These are phyloP conservation scores for Allolobophora icterica DNA, from an alignment of 2,888 invertebrate genomes.

Conservation along the genomic window DNA sequence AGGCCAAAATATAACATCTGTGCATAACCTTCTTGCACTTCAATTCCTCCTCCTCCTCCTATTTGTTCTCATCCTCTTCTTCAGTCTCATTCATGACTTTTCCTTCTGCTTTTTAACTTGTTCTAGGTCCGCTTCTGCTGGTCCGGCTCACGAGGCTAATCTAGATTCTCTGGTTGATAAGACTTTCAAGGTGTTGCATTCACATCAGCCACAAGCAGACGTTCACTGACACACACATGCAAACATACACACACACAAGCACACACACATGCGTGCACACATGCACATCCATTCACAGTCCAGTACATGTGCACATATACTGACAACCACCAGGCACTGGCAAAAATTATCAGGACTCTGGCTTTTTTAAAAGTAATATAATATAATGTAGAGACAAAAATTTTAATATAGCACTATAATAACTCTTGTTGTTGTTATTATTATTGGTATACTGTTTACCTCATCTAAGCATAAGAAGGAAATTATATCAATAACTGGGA, in stretches of 20 bases:
- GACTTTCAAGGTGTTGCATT: neutral
- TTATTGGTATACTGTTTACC: neutral
- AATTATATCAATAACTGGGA: neutral
- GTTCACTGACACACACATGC: too few relatives aligned
- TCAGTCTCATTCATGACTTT: neutral
- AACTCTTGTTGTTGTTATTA: neutral
- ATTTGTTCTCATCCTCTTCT: neutral
- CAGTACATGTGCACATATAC: neutral
- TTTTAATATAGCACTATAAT: neutral
- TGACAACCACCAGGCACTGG: neutral
- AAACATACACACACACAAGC: neutral
- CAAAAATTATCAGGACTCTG: neutral
- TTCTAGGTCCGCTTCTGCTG: neutral
- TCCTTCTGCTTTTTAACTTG: neutral
- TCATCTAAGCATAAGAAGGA: neutral
- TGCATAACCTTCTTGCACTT: neutral
- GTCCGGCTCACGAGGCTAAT: neutral
- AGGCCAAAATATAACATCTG: neutral
- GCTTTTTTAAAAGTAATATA: neutral
- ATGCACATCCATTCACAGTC: too few relatives aligned
- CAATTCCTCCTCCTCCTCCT: slow-evolving; percentile 1
- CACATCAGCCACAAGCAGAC: slow-evolving; percentile 2
- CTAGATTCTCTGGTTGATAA: neutral
- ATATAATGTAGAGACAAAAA: neutral
- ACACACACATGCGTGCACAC: neutral